Evolutionary conservation across 2,797 vertebrate genomes (phyloP).

Genomic region (Coranthus polyacanthus): DNA sequence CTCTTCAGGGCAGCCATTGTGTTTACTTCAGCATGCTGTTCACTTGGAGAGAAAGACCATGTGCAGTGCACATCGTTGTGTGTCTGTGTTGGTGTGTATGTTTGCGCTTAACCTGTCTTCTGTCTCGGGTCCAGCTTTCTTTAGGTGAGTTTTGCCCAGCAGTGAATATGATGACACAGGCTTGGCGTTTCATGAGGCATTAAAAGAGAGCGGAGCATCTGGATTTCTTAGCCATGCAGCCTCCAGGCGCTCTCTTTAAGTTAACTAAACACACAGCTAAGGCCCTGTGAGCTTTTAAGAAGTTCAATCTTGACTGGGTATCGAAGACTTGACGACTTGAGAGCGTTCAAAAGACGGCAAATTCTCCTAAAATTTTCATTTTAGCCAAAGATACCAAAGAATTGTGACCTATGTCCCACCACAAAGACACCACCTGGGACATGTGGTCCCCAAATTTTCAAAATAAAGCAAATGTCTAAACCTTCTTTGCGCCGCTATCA

Average conservation of each 20-base stretch:
- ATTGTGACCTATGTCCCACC: conserved; percentile 10
- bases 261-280: conserved; percentile 62
- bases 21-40: conserved; percentile 57
- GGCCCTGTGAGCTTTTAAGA: conserved; percentile 55
- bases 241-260: conserved; percentile 54
- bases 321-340: conserved; percentile 23
- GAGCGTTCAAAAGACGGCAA: conserved; percentile 14
- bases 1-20: conserved; percentile 54
- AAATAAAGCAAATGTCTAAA: conserved; percentile 38
- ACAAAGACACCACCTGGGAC: conserved; percentile 21
- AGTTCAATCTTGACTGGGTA: conserved; percentile 33
- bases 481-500: conserved; percentile 6
- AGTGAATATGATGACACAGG: conserved; percentile 61
- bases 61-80: background rate
- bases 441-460: conserved; percentile 27
- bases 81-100: conserved; percentile 32
- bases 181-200: conserved; percentile 62
- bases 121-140: conserved; percentile 35
- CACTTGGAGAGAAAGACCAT: conserved; percentile 25
- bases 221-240: conserved; percentile 58
- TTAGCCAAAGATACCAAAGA: conserved; percentile 5
- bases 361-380: conserved; percentile 20
- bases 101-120: conserved; percentile 56
- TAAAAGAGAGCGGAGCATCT: conserved; percentile 65
- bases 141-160: conserved; percentile 36